Evolutionary conservation across 1,140 invertebrate species (phyloP), one percentile per base, ranked within the genome.

Genomic region (Archegozetes longisetosus): DNA sequence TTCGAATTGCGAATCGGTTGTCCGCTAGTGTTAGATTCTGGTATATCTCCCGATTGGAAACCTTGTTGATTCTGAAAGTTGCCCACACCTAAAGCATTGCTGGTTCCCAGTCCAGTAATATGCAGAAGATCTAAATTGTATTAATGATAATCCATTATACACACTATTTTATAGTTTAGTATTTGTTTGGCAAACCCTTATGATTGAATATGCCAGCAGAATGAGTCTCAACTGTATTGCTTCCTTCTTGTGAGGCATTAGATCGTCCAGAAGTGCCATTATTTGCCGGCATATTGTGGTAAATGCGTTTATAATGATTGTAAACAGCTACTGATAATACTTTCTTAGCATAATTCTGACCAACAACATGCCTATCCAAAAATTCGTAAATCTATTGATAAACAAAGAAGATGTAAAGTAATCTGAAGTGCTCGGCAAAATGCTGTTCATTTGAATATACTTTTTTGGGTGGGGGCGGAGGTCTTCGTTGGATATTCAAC

Each of bases 321-420:
- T 98, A 98, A 1, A 98, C 92, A 26, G 94, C 94, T 3, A 98
- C 94, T 27, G 92, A 86, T 12, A 99, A 75, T n/a, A 97, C 92
- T 76, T 96, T 97, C 72, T 99, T 99, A 0, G 94, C 95, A 73
- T 86, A 82, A 64, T 96, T 86, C 76, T 98, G 95, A n/a, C 94
- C 95, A n/a, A 98, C 83, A 20, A 98, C 92, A 75, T 92, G 90
- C 68, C 85, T 87, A 72, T 97, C 88, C 29, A 98, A 75, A 74
- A 90, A 97, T 67, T 92, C 86, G 75, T 85, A 92, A 62, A 98
- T 97, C 82, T 86, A 65, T 62, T 71, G 74, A 69, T 62, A 60
- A 64, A 67, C 62, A 65, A 58, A 58, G 49, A 24, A n/a, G n/a
- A n/a, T n/a, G n/a, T n/a, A n/a, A n/a, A n/a, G n/a, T n/a, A n/a